Percentiles rank a stretch among this genome's conserved stretches.
Evolutionary conservation across 2,113 vertebrate genomes (phyloP).

Genomic region (Pristiophorus japonicus): DNA sequence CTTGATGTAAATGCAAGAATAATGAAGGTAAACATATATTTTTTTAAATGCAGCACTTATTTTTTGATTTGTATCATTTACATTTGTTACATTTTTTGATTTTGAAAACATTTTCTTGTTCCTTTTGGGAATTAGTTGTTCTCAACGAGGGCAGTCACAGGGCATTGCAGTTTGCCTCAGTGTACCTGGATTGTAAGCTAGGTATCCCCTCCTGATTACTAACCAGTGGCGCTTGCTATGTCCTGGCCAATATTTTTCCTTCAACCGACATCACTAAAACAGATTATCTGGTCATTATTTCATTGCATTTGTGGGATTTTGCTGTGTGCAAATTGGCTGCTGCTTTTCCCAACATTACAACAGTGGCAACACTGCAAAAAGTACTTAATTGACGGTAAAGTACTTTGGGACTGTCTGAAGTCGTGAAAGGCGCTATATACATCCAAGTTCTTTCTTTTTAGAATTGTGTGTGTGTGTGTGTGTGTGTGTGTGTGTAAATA

Average conservation of each 20-base stretch:
- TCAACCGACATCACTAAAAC: neutral
- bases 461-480: neutral
- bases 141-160: neutral
- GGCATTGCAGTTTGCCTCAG: neutral
- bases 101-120: neutral
- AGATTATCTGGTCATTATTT: neutral
- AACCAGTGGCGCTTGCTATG: neutral
- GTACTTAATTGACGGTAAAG: neutral
- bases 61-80: neutral
- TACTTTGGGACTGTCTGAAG: neutral
- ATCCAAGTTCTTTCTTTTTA: neutral
- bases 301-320: neutral
- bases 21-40: neutral
- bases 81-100: neutral
- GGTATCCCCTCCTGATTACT: neutral
- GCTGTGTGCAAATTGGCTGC: neutral
- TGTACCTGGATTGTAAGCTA: neutral
- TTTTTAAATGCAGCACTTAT: neutral
- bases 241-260: neutral
- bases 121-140: neutral
- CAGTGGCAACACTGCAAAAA: neutral
- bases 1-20: neutral
- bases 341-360: neutral
- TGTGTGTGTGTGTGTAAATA: neutral
- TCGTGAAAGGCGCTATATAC: neutral